Evolutionary conservation across 1,140 invertebrate genomes (phyloP), one percentile per base, ranked within the genome.

Genomic region (Argopecten irradians): DNA sequence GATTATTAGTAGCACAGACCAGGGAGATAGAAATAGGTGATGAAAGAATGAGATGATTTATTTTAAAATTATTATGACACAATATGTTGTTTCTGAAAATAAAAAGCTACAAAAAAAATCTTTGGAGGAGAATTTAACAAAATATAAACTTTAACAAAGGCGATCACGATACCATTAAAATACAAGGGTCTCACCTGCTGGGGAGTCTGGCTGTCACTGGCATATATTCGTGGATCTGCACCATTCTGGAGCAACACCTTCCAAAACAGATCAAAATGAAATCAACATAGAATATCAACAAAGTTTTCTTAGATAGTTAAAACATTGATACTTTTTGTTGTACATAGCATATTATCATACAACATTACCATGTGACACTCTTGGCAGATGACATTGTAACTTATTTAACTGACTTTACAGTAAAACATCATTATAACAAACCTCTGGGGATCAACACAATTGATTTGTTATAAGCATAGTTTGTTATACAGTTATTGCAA

Each of bases 141-240:
- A 8, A 82, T 3, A 82, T 28, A n/a, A 1, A 83, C 19, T 9
- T 83, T 34, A 16, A 39, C 36, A 36, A 16, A 43, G 28, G 36
- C 3, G 9, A 34, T 14, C 33, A 9, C 22, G 22, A 22, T 83
- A n/a, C 13, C 33, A 34, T 14, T 8, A 32, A 88, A 43, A 84
- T 39, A 84, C 13, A 11, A 7, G 43, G 34, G 83, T 84, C 33
- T 39, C 41, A 95, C 95, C 91, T 95, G 93, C 88, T 92, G 91
- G 34, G 95, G 93, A 85, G 93, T 94, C 86, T 95, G 94, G 83
- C 93, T 93, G 92, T 95, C 95, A 88, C 91, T 90, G 13, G 94
- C 95, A 93, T 93, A 95, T 11, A 95, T 88, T 86, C 95, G 91
- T 16, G 95, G 95, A 92, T 96, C 95, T 87, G 93, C 95, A 84